These are phyloP conservation scores for Emys orbicularis DNA, from an alignment of 2,797 vertebrate species.

Conservation along the genomic window DNA sequence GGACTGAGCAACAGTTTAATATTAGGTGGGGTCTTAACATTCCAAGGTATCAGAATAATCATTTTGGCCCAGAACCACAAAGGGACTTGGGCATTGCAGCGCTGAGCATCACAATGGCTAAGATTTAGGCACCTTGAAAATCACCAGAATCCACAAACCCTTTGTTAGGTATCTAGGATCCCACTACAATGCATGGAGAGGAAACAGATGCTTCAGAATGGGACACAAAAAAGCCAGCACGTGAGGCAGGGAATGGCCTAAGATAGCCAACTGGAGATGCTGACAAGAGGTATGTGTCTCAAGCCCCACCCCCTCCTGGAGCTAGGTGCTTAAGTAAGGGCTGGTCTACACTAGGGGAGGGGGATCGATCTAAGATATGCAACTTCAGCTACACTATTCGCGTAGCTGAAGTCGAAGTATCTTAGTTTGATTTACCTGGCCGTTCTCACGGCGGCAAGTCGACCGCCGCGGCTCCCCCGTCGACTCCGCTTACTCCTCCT, in stretches of 20 bases:
- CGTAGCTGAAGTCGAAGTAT: too few species aligned
- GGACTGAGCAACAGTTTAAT: background rate
- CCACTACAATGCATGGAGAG: background rate
- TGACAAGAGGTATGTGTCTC: background rate
- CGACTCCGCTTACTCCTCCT: too few species aligned
- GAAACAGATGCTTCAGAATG: background rate
- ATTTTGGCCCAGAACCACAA: background rate
- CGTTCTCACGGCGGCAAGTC: too few species aligned
- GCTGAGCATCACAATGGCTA: background rate
- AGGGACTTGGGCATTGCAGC: background rate
- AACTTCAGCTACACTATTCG: too few species aligned
- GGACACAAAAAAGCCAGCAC: too few species aligned
- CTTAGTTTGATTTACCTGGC: too few species aligned
- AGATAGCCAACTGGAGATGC: background rate
- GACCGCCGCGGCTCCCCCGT: too few species aligned
- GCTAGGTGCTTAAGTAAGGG: background rate
- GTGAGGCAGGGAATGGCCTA: background rate
- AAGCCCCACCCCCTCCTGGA: background rate
- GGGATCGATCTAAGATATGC: too few species aligned
- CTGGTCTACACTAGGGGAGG: too few species aligned
- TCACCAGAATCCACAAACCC: background rate
- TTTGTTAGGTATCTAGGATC: background rate
- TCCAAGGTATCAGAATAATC: background rate
- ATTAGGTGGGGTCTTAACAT: background rate
- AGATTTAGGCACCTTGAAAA: background rate